Evolutionary conservation across 2,797 vertebrate genomes (phyloP).

Genomic region (Poliocrania exsul): DNA sequence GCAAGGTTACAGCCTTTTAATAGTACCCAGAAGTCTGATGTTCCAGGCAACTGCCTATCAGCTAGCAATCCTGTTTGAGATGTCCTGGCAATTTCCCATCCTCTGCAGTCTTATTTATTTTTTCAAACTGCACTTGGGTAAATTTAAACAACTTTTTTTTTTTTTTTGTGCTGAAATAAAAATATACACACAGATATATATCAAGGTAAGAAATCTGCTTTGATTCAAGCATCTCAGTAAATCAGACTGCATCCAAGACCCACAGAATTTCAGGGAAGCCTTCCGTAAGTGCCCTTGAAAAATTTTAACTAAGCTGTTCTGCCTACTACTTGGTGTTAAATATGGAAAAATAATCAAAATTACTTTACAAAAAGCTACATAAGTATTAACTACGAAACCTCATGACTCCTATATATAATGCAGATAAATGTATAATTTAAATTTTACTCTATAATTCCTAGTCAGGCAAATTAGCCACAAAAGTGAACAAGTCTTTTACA

Average conservation of each 20-base stretch:
- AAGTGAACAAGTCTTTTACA: background rate
- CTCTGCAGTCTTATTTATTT: background rate
- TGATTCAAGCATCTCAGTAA: background rate
- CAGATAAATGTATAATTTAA: background rate
- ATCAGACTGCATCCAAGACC: background rate
- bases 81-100: background rate
- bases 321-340: background rate
- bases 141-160: background rate
- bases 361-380: background rate
- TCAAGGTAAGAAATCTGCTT: background rate
- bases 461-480: background rate
- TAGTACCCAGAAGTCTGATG: background rate
- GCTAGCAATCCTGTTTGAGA: background rate
- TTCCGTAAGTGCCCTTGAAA: background rate
- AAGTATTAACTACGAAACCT: background rate
- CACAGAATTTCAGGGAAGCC: background rate
- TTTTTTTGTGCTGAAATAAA: background rate
- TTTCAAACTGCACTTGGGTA: background rate
- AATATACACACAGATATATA: background rate
- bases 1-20: background rate
- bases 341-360: background rate
- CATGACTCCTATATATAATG: background rate
- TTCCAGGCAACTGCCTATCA: background rate
- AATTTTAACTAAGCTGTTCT: background rate
- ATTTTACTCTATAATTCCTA: background rate